Evolutionary conservation across 1,140 invertebrate species (phyloP), one percentile per base, ranked within the genome.

Genomic region (Lithobius niger): DNA sequence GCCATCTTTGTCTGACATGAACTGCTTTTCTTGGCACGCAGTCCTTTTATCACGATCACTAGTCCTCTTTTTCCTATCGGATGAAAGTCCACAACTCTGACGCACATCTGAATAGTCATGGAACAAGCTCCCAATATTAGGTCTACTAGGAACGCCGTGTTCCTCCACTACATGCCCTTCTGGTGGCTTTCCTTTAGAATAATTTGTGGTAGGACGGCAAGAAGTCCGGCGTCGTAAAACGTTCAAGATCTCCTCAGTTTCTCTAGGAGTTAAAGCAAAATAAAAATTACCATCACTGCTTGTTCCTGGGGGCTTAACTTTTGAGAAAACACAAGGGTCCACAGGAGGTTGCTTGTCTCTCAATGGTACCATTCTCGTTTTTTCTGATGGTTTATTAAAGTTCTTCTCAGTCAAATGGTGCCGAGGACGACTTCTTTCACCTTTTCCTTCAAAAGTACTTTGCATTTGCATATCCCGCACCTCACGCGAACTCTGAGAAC

Each of bases 181-280:
- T 36, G 31, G 31, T n/a, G n/a, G 6, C n/a, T 36, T n/a, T 36
- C 31, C n/a, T 36, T 36, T 36, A 6, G 6, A 10, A 10, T 6
- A 10, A 36, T 36, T 36, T 36, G 31, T 10, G n/a, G 6, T 36
- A n/a, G 31, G 31, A 10, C 31, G 31, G n/a, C 4, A 45, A 16
- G 18, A 53, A 45, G 44, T 50, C 19, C 54, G 53, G 26, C 59
- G 61, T 25, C 56, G 54, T 18, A 62, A 45, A 31, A 62, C 59
- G 25, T 56, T 57, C 27, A 63, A 49, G 16, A 63, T 57, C 50
- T 63, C 60, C 53, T 59, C 53, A 15, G 62, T 63, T 47, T 63
- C 62, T 56, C 57, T 59, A 13, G 60, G 62, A 25, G 60, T 63
- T 21, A 63, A 49, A n/a, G 62, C 60, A 56, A 60, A 62, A 40